A percentile compares a stretch with the other conserved stretches of the same genome.
phyloP scores from a whole-genome alignment of 92 coral and sea anemone species.

The Palythoa grandis region DNA sequence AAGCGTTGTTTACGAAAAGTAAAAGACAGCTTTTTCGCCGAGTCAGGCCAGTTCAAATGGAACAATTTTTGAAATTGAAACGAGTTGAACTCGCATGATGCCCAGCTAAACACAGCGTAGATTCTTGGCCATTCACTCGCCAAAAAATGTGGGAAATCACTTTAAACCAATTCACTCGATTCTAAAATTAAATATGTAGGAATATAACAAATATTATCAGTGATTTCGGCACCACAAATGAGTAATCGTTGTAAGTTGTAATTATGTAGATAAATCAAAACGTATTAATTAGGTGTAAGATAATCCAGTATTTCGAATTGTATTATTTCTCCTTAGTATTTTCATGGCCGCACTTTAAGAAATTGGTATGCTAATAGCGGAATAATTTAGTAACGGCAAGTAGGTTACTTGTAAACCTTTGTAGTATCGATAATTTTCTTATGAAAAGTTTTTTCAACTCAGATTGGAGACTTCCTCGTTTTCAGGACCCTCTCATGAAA shows the following conservation, averaged over 20 bases:
- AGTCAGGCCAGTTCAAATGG: neutral
- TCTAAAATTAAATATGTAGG: neutral
- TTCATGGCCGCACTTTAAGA: neutral
- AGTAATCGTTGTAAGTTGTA: conserved; percentile 9
- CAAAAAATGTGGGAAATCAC: neutral
- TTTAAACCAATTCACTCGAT: neutral
- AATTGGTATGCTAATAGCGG: too few species aligned
- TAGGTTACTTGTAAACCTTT: neutral
- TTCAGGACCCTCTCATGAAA: neutral
- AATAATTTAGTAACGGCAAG: neutral
- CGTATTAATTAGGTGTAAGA: conserved; percentile 28
- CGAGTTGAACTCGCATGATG: neutral
- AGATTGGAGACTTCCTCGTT: neutral
- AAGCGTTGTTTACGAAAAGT: neutral
- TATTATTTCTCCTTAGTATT: neutral
- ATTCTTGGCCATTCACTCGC: neutral
- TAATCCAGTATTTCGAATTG: neutral
- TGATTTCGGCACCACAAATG: neutral
- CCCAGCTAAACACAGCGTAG: neutral
- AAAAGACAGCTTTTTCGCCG: neutral
- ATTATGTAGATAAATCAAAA: conserved; percentile 39
- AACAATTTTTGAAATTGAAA: neutral
- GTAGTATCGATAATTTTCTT: neutral
- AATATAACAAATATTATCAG: neutral
- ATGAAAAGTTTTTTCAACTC: neutral